phyloP scores from a whole-genome alignment of 2,888 invertebrate genomes.

The Apamea anceps region DNA sequence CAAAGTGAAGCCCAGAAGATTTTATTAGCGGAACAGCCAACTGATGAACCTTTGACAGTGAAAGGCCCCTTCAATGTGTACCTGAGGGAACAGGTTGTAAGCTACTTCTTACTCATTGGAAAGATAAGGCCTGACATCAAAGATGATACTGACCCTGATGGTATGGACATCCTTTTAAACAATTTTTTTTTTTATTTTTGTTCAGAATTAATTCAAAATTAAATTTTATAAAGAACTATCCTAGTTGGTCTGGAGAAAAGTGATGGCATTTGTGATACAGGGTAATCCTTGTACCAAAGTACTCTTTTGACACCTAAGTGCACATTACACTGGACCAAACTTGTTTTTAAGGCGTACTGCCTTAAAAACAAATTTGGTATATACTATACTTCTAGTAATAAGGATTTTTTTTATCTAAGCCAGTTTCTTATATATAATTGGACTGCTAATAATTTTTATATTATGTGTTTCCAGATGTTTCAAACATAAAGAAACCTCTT shows the following conservation, averaged over 20 bases:
- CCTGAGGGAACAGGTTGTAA: conserved; percentile 93
- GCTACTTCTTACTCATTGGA: conserved; percentile 95
- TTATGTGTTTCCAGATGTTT: conserved; percentile 91
- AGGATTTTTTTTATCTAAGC: too few species aligned
- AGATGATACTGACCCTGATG: conserved; percentile 91
- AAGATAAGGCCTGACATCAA: conserved; percentile 87
- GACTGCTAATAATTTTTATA: not conserved
- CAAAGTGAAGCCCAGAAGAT: conserved; percentile 94
- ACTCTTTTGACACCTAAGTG: not conserved
- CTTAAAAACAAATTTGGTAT: too few species aligned
- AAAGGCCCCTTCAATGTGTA: conserved; percentile 96
- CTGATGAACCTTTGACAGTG: conserved; percentile 92
- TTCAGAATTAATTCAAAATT: not conserved
- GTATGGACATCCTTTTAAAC: conserved; percentile 77
- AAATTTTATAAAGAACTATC: not conserved
- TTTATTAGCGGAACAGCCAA: conserved; percentile 91
- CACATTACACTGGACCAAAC: not conserved
- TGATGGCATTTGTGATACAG: not conserved
- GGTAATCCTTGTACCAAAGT: not conserved
- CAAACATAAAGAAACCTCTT: conserved; percentile 91
- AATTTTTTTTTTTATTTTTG: too few species aligned
- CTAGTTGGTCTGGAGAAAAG: not conserved
- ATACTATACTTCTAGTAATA: not conserved
- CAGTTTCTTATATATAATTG: not conserved
- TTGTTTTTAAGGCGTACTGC: not conserved